Percentiles rank a stretch among this genome's conserved stretches.
Conservation (phyloP, 2,113 vertebrate genomes). For the Hassar affinis region DNA sequence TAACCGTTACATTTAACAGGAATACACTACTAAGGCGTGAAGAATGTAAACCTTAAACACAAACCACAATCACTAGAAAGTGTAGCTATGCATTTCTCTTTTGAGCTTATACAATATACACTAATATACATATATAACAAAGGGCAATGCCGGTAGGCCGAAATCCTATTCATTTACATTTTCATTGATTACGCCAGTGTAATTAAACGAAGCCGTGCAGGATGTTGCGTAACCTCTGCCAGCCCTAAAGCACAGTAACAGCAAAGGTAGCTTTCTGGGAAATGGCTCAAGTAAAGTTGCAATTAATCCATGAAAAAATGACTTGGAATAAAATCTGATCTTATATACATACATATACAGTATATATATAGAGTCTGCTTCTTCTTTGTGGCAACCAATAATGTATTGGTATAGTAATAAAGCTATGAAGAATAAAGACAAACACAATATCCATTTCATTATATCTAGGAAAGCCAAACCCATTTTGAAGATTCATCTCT, state of each 20-base stretch:
- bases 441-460: slow-evolving; percentile 2
- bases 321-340: neutral
- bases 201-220: slow-evolving; percentile 32
- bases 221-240: slow-evolving; percentile 13
- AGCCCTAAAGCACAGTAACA: slow-evolving; percentile 1
- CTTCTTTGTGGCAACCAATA: neutral
- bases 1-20: slow-evolving; percentile 21
- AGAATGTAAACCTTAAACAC: neutral
- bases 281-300: slow-evolving; percentile 9
- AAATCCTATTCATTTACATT: slow-evolving; percentile 25
- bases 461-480: neutral
- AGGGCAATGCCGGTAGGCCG: neutral
- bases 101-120: neutral
- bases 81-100: neutral
- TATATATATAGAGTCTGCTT: too few species aligned
- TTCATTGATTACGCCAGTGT: slow-evolving; percentile 15
- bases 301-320: neutral
- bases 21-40: neutral
- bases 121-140: too few species aligned
- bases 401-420: neutral
- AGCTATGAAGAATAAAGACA: neutral
- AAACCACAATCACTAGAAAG: neutral
- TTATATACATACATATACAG: too few species aligned
- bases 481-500: slow-evolving; percentile 11
- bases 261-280: slow-evolving; percentile 19